Conservation (phyloP, 2,113 vertebrate genomes). For the Anoura caudifer region DNA sequence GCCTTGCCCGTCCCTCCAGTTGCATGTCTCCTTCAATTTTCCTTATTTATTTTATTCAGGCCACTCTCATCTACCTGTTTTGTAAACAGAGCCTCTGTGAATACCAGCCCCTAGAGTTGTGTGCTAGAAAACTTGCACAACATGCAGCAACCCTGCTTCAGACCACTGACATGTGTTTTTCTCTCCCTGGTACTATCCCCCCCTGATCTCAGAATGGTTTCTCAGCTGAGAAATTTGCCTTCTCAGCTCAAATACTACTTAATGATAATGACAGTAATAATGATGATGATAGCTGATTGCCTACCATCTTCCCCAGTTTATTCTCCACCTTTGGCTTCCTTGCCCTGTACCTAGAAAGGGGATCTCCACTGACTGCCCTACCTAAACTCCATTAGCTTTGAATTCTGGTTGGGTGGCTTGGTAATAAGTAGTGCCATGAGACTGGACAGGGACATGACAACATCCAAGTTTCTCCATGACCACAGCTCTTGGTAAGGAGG, state of each 20-base stretch:
- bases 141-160: background rate
- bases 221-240: no score
- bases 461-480: background rate
- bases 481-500: background rate
- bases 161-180: background rate
- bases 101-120: background rate
- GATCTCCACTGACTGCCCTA: background rate
- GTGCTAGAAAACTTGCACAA: background rate
- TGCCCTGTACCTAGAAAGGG: background rate
- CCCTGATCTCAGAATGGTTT: background rate
- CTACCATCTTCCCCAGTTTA: background rate
- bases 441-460: background rate
- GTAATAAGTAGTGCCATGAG: background rate
- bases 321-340: background rate
- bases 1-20: background rate
- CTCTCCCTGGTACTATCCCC: background rate
- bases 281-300: background rate
- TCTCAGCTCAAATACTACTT: background rate
- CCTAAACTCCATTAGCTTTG: background rate
- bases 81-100: background rate
- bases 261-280: background rate
- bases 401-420: background rate
- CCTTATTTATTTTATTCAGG: background rate
- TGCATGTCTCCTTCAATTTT: background rate
- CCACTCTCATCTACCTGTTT: background rate